phyloP scores from a whole-genome alignment of 2,113 vertebrate species.

The Onychostruthus taczanowskii region DNA sequence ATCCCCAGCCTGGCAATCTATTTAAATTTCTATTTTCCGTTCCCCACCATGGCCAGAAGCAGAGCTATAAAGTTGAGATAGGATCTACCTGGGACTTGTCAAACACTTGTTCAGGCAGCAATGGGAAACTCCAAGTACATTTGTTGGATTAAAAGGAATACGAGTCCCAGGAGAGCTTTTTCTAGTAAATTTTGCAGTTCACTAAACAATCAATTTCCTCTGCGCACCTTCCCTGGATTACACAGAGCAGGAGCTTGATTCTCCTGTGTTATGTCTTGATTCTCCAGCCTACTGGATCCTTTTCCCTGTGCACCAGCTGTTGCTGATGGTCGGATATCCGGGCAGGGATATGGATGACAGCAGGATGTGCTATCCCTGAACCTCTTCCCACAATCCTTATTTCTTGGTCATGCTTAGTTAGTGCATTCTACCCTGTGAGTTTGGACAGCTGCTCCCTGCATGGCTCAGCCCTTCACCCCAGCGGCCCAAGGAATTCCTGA shows the following conservation, averaged over 20 bases:
- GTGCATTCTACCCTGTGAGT: neutral
- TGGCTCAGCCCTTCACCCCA: neutral
- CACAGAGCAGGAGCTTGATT: neutral
- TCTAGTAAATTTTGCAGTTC: slow-evolving; percentile 1
- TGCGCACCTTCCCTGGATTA: neutral
- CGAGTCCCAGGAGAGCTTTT: neutral
- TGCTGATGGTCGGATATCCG: neutral
- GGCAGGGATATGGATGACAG: neutral
- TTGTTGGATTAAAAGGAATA: slow-evolving; percentile 11
- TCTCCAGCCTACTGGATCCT: neutral
- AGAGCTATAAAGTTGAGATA: neutral
- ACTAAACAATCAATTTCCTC: neutral
- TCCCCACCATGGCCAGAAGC: neutral
- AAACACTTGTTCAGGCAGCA: neutral
- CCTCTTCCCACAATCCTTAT: neutral
- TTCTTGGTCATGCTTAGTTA: slow-evolving; percentile 40
- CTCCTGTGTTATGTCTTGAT: neutral
- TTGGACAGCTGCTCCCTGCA: slow-evolving; percentile 47
- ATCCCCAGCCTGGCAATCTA: neutral
- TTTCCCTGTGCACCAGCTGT: neutral
- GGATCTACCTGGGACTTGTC: neutral
- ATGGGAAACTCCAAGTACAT: neutral
- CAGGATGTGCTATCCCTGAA: neutral
- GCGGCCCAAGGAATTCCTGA: slow-evolving; percentile 16
- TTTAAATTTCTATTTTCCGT: neutral